Evolutionary conservation across 2,888 invertebrate species (phyloP).

Genomic region (Phorcus lineatus): DNA sequence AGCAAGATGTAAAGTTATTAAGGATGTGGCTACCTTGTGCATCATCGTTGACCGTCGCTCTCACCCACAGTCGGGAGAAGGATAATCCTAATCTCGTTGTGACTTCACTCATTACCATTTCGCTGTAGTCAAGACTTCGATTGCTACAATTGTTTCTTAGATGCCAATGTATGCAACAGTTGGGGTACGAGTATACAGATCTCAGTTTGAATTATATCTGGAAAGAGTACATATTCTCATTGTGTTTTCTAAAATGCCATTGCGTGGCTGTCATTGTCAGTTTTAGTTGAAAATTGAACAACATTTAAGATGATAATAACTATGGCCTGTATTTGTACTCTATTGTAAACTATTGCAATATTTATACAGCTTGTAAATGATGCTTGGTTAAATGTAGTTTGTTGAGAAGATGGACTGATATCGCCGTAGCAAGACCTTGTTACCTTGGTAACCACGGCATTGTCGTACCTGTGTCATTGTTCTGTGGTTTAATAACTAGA

Average conservation of each 20-base stretch:
- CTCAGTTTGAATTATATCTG: not conserved
- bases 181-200: not conserved
- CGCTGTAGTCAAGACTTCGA: not conserved
- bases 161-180: constrained; percentile 19
- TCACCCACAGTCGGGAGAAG: not conserved
- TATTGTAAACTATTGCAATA: constrained; percentile 18
- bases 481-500: constrained; percentile 6
- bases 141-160: not conserved
- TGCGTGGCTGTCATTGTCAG: not conserved
- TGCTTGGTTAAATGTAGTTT: constrained; percentile 7
- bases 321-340: not conserved
- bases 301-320: not conserved
- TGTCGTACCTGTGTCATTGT: constrained; percentile 3
- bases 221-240: not conserved
- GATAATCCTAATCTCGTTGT: not conserved
- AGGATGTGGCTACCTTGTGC: constrained; percentile 12
- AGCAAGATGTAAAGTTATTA: constrained; percentile 7
- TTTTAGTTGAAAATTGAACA: not conserved
- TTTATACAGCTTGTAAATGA: constrained; percentile 21
- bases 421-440: not conserved
- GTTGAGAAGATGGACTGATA: not conserved
- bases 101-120: not conserved
- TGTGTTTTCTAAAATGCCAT: not conserved
- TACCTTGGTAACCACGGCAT: not conserved
- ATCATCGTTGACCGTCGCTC: not conserved